A percentile compares a stretch with the other conserved stretches of the same genome.
Conservation (phyloP, 2,888 invertebrate genomes). For the Amitus sp. region DNA sequence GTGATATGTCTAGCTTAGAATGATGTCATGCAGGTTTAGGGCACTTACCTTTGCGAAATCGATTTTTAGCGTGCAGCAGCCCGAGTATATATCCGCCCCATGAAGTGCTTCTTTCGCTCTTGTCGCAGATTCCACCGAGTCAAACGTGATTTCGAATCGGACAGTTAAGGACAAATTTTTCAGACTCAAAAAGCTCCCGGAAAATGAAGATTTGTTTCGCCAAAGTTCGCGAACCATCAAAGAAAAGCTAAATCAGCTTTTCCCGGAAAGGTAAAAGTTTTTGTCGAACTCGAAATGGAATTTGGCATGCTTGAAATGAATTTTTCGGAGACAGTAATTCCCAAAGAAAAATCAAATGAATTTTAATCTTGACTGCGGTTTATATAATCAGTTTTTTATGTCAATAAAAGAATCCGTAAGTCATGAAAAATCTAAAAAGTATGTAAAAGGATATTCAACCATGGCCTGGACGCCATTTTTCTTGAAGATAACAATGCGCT, state of each 20-base stretch:
- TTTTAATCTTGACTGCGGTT: too few relatives aligned
- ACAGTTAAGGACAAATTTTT: constrained; percentile 52
- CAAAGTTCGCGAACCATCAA: too few relatives aligned
- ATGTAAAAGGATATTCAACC: constrained; percentile 94
- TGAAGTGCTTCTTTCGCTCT: constrained; percentile 94
- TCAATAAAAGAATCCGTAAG: too few relatives aligned
- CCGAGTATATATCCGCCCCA: constrained; percentile 99
- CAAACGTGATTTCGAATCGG: constrained; percentile 82
- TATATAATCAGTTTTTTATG: too few relatives aligned
- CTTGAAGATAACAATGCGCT: constrained; percentile 98
- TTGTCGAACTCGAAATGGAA: too few relatives aligned
- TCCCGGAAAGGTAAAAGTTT: too few relatives aligned
- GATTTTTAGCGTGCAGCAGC: constrained; percentile 98
- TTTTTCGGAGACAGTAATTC: too few relatives aligned
- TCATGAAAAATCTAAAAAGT: constrained; percentile 26
- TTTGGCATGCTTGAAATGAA: too few relatives aligned
- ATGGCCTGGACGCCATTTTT: constrained; percentile 98
- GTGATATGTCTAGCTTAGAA: too few relatives aligned
- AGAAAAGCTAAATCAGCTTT: too few relatives aligned
- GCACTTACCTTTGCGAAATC: constrained; percentile 96
- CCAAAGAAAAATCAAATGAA: too few relatives aligned
- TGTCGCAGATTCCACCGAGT: constrained; percentile 91
- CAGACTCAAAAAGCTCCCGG: constrained; percentile 12
- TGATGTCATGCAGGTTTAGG: not conserved
- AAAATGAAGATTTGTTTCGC: too few relatives aligned